Base-by-base conservation (phyloP, 2,888 invertebrate genomes). In the Hypomecis punctinalis region DNA sequence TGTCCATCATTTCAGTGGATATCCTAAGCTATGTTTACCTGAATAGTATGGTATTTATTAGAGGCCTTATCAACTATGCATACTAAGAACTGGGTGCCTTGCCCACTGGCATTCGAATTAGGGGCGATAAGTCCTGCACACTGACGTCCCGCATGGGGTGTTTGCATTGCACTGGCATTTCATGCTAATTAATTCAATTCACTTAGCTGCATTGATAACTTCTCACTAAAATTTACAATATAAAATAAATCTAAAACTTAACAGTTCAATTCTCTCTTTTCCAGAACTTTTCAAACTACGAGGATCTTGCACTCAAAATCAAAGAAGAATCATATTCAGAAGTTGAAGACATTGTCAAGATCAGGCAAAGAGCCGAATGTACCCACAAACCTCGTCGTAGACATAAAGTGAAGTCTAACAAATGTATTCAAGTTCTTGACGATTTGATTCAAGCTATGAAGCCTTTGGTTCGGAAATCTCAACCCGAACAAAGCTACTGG, bases 401-500 rank as follows among this genome's bases (percentile, higher is more conserved):
- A 70, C 57, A 59, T 33, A 81, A 75, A 67, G 40, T 66, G 0
- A 79, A 76, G 23, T 77, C 71, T 0, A 75, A 67, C 0, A 82
- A 84, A 69, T 91, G 91, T 63, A 80, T 80, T 42, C 70, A 78
- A 58, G 76, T 91, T 4, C 66, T 93, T 1, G 84, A 90, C 66
- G 83, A 90, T 55, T 77, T 93, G 5, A 59, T 90, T 0, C 67
- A 73, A 66, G 82, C 90, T 0, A 85, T 91, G 84, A 82, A 81
- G 45, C 92, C 92, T 0, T 60, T 88, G n/a, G 68, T 79, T 5
- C 37, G 67, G 1, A 69, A 75, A 10, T 55, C 62, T 53, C 48
- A 61, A 6, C 54, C 69, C 1, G 70, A 76, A 5, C 81, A 81
- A 36, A 77, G 68, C 9, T 90, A 86, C 63, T 88, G 88, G 87